Percentiles rank a stretch among this genome's conserved stretches.
Evolutionary conservation across 2,888 invertebrate genomes (phyloP).

Genomic region (Selenia dentaria): DNA sequence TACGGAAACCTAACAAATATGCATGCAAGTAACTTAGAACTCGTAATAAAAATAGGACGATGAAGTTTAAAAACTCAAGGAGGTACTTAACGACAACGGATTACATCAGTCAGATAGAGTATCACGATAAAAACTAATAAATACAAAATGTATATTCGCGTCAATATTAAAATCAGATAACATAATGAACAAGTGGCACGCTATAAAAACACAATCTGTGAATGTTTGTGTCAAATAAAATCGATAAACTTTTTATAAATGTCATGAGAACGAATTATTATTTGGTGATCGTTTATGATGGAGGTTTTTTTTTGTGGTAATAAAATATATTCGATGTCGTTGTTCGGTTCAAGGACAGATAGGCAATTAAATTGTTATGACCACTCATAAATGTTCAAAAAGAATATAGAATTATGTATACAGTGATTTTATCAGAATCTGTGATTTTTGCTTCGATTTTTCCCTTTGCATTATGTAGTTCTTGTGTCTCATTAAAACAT

Average conservation of each 20-base stretch:
- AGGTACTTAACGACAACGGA: too few relatives aligned
- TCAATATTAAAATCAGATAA: conserved; percentile 24
- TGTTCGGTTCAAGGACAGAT: conserved; percentile 50
- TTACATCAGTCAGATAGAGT: too few relatives aligned
- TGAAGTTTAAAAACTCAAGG: too few relatives aligned
- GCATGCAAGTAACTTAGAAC: too few relatives aligned
- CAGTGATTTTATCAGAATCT: neutral
- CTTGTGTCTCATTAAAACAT: conserved; percentile 37
- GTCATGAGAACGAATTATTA: conserved; percentile 38
- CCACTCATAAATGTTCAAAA: conserved; percentile 23
- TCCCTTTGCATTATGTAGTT: conserved; percentile 11
- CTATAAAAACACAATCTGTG: conserved; percentile 33
- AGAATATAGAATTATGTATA: conserved; percentile 1
- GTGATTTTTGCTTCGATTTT: neutral
- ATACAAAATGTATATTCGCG: conserved; percentile 14
- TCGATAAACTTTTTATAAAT: conserved; percentile 34
- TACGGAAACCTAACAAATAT: too few relatives aligned
- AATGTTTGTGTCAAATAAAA: conserved; percentile 31
- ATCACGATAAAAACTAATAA: conserved; percentile 20
- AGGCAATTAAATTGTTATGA: conserved; percentile 35
- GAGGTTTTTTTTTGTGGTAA: conserved; percentile 35
- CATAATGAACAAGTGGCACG: conserved; percentile 31
- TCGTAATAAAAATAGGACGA: too few relatives aligned
- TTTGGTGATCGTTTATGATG: conserved; percentile 32
- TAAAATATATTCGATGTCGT: conserved; percentile 45